Conservation (phyloP, 1,140 invertebrate genomes). For the Stenopsyche tienmushanensis region DNA sequence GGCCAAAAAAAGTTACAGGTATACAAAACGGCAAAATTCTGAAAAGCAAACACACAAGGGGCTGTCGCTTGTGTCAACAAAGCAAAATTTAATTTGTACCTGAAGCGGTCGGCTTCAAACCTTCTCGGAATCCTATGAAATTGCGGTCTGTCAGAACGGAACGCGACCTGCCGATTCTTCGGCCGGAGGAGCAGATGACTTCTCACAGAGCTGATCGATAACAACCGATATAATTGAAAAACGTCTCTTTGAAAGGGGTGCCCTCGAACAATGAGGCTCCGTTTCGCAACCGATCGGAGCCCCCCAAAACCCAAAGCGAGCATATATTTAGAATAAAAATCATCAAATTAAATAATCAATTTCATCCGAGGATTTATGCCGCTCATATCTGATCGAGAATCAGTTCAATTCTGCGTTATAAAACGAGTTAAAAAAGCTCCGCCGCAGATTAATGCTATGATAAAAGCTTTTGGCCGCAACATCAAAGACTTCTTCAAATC, state of each 20-base stretch:
- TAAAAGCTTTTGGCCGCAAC: conserved; percentile 38
- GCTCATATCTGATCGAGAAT: too few species aligned
- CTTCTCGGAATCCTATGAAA: conserved; percentile 35
- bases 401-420: too few species aligned
- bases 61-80: conserved; percentile 36
- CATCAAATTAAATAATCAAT: too few species aligned
- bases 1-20: conserved; percentile 1
- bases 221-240: too few species aligned
- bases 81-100: conserved; percentile 40
- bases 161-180: neutral
- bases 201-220: conserved; percentile 9
- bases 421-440: neutral
- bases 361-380: too few species aligned
- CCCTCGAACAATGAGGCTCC: too few species aligned
- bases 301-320: too few species aligned
- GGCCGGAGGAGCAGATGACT: neutral
- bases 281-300: too few species aligned
- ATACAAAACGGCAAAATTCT: conserved; percentile 34
- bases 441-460: conserved; percentile 14
- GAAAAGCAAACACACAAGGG: conserved; percentile 35
- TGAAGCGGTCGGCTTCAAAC: conserved; percentile 24
- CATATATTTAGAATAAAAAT: too few species aligned
- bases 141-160: conserved; percentile 9
- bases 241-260: too few species aligned
- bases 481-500: conserved; percentile 31